These are phyloP conservation scores for Vanessa tameamea DNA, from an alignment of 1,140 invertebrate species.

Conservation along the genomic window DNA sequence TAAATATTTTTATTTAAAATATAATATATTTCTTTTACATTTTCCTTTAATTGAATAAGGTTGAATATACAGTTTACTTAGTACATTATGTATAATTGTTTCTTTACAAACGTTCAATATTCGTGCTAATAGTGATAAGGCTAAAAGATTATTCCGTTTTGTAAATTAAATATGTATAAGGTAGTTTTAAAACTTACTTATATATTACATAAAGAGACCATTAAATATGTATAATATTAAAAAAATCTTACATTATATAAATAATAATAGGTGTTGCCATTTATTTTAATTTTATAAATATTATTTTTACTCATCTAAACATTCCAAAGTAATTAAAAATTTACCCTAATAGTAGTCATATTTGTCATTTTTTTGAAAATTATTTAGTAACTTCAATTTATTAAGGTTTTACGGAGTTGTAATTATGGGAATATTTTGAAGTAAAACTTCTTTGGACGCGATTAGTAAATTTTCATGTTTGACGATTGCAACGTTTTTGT, in stretches of 20 bases:
- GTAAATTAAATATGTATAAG: constrained; percentile 3
- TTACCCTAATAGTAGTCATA: too few species aligned
- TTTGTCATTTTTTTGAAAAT: too few species aligned
- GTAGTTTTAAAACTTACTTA: not conserved
- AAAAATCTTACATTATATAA: not conserved
- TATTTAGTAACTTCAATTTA: not conserved
- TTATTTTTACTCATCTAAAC: not conserved
- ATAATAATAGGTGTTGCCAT: constrained; percentile 4
- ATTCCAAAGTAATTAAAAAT: too few species aligned
- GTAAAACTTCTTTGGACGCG: too few species aligned
- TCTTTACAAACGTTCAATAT: not conserved
- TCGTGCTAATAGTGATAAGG: constrained; percentile 11
- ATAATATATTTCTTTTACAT: too few species aligned
- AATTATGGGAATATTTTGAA: not conserved
- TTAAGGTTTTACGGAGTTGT: not conserved
- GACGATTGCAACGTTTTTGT: too few species aligned
- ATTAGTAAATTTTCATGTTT: too few species aligned
- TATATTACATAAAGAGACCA: not conserved
- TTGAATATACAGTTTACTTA: not conserved
- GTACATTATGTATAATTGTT: not conserved
- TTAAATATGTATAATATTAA: not conserved
- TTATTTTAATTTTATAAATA: constrained; percentile 1
- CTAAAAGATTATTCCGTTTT: not conserved
- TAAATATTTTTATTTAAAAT: not conserved
- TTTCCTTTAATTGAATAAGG: not conserved